phyloP scores from a whole-genome alignment of 2,888 invertebrate genomes.

The Gibbula magus region DNA sequence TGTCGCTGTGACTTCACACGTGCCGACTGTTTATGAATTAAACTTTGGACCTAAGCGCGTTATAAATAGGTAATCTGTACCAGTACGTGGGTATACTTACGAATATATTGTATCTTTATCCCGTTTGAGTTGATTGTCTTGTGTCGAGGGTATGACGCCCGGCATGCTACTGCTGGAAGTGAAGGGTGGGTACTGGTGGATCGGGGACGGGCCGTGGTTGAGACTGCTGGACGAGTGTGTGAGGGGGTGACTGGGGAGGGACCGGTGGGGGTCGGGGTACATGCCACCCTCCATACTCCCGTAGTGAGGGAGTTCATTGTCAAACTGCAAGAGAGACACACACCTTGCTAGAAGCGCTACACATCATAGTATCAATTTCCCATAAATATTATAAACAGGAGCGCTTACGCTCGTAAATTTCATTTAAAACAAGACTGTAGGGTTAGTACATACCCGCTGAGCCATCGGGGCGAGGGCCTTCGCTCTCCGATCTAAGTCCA shows the following conservation, averaged over 20 bases:
- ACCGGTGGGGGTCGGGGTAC: slow-evolving; percentile 65
- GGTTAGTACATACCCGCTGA: slow-evolving; percentile 62
- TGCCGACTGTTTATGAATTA: neutral
- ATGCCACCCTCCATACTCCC: slow-evolving; percentile 59
- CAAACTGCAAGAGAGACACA: slow-evolving; percentile 58
- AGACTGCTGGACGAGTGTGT: slow-evolving; percentile 56
- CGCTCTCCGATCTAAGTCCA: slow-evolving; percentile 38
- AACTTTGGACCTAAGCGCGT: neutral
- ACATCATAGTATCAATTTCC: slow-evolving; percentile 38
- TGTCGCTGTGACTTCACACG: neutral
- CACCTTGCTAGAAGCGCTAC: neutral
- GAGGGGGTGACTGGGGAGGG: slow-evolving; percentile 55
- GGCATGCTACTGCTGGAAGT: slow-evolving; percentile 47
- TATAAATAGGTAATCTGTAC: neutral
- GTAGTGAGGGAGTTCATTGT: slow-evolving; percentile 68
- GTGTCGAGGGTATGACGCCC: slow-evolving; percentile 59
- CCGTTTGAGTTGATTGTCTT: slow-evolving; percentile 81
- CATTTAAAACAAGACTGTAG: slow-evolving; percentile 46
- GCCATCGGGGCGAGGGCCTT: slow-evolving; percentile 57
- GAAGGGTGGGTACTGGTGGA: slow-evolving; percentile 66
- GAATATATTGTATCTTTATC: slow-evolving; percentile 99
- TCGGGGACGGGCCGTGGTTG: slow-evolving; percentile 56
- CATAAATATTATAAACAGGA: slow-evolving; percentile 41
- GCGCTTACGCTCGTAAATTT: slow-evolving; percentile 47
- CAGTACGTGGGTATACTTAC: slow-evolving; percentile 80